Evolutionary conservation across 2,888 invertebrate species (phyloP).

Genomic region (Pterostichus niger): DNA sequence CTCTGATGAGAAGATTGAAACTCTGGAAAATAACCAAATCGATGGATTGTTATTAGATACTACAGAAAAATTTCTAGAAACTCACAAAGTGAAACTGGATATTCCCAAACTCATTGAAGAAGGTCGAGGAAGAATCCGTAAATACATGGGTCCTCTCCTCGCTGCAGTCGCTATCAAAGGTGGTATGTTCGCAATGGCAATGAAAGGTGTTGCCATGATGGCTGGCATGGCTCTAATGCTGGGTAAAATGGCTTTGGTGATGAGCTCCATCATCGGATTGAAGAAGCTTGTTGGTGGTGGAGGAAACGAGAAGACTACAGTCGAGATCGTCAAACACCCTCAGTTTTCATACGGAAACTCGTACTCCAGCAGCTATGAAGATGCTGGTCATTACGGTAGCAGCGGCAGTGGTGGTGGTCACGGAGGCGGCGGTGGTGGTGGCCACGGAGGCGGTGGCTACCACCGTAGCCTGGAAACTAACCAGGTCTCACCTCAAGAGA

Average conservation of each 20-base stretch:
- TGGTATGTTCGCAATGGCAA: slow-evolving; percentile 86
- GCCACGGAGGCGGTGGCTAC: slow-evolving; percentile 71
- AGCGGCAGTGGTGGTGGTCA: slow-evolving; percentile 79
- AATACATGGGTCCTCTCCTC: slow-evolving; percentile 84
- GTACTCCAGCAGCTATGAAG: slow-evolving; percentile 84
- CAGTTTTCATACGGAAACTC: slow-evolving; percentile 88
- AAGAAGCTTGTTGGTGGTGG: slow-evolving; percentile 88
- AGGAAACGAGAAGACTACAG: slow-evolving; percentile 86
- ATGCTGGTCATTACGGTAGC: slow-evolving; percentile 79
- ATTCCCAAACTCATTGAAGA: slow-evolving; percentile 75
- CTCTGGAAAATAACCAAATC: slow-evolving; percentile 81
- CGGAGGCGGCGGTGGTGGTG: slow-evolving; percentile 79
- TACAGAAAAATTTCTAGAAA: slow-evolving; percentile 80
- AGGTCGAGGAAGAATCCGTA: slow-evolving; percentile 82
- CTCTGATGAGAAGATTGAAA: slow-evolving; percentile 79
- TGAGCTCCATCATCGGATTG: slow-evolving; percentile 88
- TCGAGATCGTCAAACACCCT: slow-evolving; percentile 93
- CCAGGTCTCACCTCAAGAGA: slow-evolving; percentile 79
- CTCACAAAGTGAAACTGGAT: slow-evolving; percentile 77
- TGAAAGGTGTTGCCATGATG: slow-evolving; percentile 86
- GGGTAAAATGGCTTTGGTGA: slow-evolving; percentile 90
- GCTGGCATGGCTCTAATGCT: slow-evolving; percentile 90
- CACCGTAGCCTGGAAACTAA: slow-evolving; percentile 51
- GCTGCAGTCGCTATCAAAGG: slow-evolving; percentile 86
- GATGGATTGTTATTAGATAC: slow-evolving; percentile 81